phyloP scores from a whole-genome alignment of 2,113 vertebrate genomes.

The Ochotona princeps region DNA sequence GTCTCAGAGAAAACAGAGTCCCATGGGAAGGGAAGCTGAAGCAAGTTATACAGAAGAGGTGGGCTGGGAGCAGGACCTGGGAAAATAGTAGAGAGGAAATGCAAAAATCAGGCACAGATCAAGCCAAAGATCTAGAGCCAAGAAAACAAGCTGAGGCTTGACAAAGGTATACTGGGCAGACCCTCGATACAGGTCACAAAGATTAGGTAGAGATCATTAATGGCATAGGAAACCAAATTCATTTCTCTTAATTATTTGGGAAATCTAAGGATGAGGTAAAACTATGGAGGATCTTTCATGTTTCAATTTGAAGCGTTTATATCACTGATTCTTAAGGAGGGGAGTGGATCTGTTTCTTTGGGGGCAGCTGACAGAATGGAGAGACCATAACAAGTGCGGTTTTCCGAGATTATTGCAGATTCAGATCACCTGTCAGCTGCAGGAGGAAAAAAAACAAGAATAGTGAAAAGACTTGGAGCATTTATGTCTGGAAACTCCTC shows the following conservation, averaged over 20 bases:
- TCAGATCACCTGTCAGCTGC: neutral
- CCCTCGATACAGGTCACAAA: neutral
- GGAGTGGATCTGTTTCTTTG: neutral
- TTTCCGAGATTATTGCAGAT: neutral
- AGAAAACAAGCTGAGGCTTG: neutral
- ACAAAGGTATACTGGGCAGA: neutral
- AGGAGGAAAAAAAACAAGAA: neutral
- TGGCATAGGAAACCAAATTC: neutral
- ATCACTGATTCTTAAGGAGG: neutral
- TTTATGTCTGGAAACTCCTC: rapidly evolving
- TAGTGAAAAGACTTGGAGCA: neutral
- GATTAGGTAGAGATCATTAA: neutral
- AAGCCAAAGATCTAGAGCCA: neutral
- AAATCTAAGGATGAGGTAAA: neutral
- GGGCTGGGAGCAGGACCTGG: neutral
- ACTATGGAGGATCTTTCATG: neutral
- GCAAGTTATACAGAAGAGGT: neutral
- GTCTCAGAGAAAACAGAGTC: neutral
- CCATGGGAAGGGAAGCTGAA: rapidly evolving
- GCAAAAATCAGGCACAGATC: neutral
- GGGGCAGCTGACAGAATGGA: neutral
- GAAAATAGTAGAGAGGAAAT: neutral
- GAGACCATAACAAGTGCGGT: neutral
- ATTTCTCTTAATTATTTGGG: neutral
- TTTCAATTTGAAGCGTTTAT: neutral